phyloP scores from a whole-genome alignment of 2,113 vertebrate genomes.

The Scytalopus superciliaris region DNA sequence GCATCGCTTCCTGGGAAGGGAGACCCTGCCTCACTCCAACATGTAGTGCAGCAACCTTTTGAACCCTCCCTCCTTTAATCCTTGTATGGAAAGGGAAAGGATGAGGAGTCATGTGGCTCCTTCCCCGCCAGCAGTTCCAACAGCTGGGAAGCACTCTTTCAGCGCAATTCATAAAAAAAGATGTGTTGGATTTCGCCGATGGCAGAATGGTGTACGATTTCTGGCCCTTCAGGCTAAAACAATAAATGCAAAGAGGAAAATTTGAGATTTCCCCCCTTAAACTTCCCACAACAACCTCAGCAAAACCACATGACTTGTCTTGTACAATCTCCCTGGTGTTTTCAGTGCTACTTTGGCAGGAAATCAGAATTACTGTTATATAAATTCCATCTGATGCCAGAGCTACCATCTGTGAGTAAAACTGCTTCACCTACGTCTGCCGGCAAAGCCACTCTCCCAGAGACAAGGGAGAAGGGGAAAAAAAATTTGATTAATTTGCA shows the following conservation, averaged over 20 bases:
- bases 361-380: constrained; percentile 90
- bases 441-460: constrained; percentile 84
- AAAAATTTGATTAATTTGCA: constrained; percentile 91
- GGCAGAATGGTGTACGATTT: constrained; percentile 75
- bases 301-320: constrained; percentile 83
- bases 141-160: constrained; percentile 78
- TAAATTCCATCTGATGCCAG: constrained; percentile 97
- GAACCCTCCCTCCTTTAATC: constrained; percentile 75
- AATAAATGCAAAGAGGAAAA: constrained; percentile 77
- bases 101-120: constrained; percentile 71
- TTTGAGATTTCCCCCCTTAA: constrained; percentile 78
- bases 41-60: constrained; percentile 62
- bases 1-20: constrained; percentile 65
- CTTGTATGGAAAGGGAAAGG: constrained; percentile 70
- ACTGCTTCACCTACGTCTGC: constrained; percentile 87
- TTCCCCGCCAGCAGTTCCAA: constrained; percentile 67
- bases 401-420: constrained; percentile 89
- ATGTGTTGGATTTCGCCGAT: constrained; percentile 77
- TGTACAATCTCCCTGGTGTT: constrained; percentile 86
- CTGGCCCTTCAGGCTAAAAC: constrained; percentile 83
- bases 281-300: constrained; percentile 85
- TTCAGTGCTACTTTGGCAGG: constrained; percentile 85
- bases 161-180: constrained; percentile 68
- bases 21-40: constrained; percentile 54
- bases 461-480: constrained; percentile 81